Base-by-base conservation (phyloP, 1,140 invertebrate genomes). In the Saccostrea echinata region DNA sequence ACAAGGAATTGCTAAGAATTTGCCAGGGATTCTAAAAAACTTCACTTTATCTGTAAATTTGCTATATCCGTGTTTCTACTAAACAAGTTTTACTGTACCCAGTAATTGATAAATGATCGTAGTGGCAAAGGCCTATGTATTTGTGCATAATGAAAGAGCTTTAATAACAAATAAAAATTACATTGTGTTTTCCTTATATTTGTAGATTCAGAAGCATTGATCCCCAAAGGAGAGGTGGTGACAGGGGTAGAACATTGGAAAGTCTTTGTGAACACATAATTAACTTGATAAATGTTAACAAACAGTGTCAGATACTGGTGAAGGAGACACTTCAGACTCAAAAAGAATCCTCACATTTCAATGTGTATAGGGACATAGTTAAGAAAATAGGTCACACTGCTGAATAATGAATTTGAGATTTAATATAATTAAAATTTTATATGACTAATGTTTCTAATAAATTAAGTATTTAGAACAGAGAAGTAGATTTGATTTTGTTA, bases 321-420 rank as follows among this genome's bases (percentile, higher is more conserved):
- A 76, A 30, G 27, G 1, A 30, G 11, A 30, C 68, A 16, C 30
- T 76, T 12, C 68, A 76, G 68, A 30, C 27, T 76, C 12, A 30
- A 16, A 76, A 76, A 33, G 68, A 76, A 76, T 30, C 27, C 24
- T 76, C 68, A 12, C 30, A 76, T 33, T 76, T 76, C 68, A 76
- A 76, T 76, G 68, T 76, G 27, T 76, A 33, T 33, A 76, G 68
- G 13, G 68, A 76, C 30, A 76, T 76, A 0, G 8, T 76, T 16
- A 76, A 76, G 30, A 76, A 33, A 76, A 30, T 76, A 76, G 27
- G 30, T 76, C 68, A 76, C 24, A 76, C 33, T 30, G 24, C 68
- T 12, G 68, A 76, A 30, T 76, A 11, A 27, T 76, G 68, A 76
- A 76, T 76, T 30, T 30, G 13, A 76, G 12, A 18, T 61, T 18